Percentiles rank a stretch among this genome's conserved stretches.
phyloP scores from a whole-genome alignment of 2,888 invertebrate species.

The Argyresthia albistria region DNA sequence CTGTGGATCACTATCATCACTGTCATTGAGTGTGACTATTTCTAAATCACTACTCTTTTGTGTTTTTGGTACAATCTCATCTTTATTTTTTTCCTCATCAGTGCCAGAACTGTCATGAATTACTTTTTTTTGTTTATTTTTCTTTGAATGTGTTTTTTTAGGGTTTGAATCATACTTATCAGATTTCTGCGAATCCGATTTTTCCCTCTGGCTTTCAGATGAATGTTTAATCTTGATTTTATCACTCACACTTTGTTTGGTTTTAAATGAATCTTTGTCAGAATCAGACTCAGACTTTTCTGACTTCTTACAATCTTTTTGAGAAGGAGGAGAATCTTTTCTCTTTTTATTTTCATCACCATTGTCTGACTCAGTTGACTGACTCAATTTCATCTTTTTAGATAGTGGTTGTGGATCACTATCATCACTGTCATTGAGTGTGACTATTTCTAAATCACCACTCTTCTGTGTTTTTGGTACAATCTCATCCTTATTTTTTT shows the following conservation, averaged over 20 bases:
- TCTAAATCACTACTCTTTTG: slow-evolving; percentile 4
- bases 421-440: background rate
- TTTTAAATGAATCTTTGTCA: background rate
- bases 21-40: too few relatives aligned
- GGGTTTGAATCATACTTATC: slow-evolving; percentile 1
- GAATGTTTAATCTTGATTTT: background rate
- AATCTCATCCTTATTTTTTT: slow-evolving; percentile 7
- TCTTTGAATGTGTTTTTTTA: slow-evolving; percentile 18
- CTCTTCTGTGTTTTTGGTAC: slow-evolving; percentile 8
- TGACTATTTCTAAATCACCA: too few relatives aligned
- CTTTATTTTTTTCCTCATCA: slow-evolving; percentile 11
- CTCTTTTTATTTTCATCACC: background rate
- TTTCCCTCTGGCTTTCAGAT: background rate
- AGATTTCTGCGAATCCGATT: slow-evolving; percentile 1
- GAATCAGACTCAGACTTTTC: background rate
- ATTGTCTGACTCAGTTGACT: background rate
- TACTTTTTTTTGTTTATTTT: slow-evolving; percentile 14
- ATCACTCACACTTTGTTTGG: background rate
- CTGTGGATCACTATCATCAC: slow-evolving; percentile 1
- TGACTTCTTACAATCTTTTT: background rate
- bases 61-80: slow-evolving; percentile 4
- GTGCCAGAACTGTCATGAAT: slow-evolving; percentile 25
- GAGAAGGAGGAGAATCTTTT: background rate
- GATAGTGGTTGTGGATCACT: slow-evolving; percentile 3
- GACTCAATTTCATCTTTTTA: background rate